Base-by-base conservation (phyloP, 92 coral and sea anemone genomes). In the Paragorgia papillata region DNA sequence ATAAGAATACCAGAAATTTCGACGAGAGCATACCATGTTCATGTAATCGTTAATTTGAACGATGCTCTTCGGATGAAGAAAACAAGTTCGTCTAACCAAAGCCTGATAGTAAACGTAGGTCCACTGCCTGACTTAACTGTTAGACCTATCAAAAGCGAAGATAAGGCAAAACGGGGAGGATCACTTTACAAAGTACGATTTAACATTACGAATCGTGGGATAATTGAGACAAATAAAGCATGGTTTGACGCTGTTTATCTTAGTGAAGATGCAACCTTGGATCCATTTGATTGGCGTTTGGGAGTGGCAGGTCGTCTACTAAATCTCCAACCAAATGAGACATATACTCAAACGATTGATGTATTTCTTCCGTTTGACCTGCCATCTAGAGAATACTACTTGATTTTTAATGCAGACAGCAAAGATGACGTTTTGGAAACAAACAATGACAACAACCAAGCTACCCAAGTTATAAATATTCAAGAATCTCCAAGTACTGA, bases 281-380 rank as follows among this genome's bases (percentile, higher is more conserved):
- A 89, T 73, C 91, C 91, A 24, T 87, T 87, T 81, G 95, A 89
- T 51, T 65, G 51, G 43, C 81, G 69, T 51, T 86, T 89, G 26
- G 63, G 70, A 21, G 80, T 85, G 24, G 57, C 30, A 7, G 62
- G 70, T 34, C 76, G 78, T 17, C 62, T 59, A 21, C 12, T 44
- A 12, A 48, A 60, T 18, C 74, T 89, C 19, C 64, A 74, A 30
- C 30, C 34, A 33, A 87, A 88, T 51, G 68, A 40, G 37, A 67
- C 89, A 19, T 26, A 70, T 43, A 31, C 76, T 21, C 63, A 86
- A 28, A 69, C 62, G 18, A 65, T 57, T 21, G 70, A 51, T 6
- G 82, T 81, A n/a, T 89, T 89, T 79, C 71, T 89, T 53, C 95
- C 95, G n/a, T 88, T 66, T 71, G 91, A 89, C 62, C 80, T 79